Percentiles rank a stretch among this genome's conserved stretches.
Evolutionary conservation across 2,888 invertebrate species (phyloP).

Genomic region (Parnassius glacialis): DNA sequence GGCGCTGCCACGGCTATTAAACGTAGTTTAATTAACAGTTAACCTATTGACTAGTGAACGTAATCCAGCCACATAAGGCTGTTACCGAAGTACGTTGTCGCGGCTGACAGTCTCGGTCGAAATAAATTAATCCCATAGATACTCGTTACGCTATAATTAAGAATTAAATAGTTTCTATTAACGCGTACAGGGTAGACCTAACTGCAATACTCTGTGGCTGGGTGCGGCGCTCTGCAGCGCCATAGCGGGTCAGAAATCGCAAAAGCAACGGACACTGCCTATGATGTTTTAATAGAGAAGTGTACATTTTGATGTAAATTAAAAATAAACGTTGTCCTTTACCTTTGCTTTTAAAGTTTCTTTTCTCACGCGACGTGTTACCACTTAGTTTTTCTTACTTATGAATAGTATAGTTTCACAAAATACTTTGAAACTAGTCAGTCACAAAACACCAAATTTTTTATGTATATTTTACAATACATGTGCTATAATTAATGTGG

Average conservation of each 20-base stretch:
- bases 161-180: slow-evolving; percentile 72
- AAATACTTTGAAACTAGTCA: too few species aligned
- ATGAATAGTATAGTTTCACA: too few species aligned
- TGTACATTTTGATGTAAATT: slow-evolving; percentile 4
- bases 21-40: slow-evolving; percentile 50
- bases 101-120: slow-evolving; percentile 51
- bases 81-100: slow-evolving; percentile 37
- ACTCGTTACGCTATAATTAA: slow-evolving; percentile 67
- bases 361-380: neutral
- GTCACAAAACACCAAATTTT: neutral
- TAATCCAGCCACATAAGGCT: slow-evolving; percentile 58
- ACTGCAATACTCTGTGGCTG: slow-evolving; percentile 73
- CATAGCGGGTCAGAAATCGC: slow-evolving; percentile 3
- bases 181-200: slow-evolving; percentile 80
- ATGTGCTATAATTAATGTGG: neutral
- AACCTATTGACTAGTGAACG: slow-evolving; percentile 41
- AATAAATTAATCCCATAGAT: slow-evolving; percentile 63
- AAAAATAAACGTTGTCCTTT: slow-evolving; percentile 17
- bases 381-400: too few species aligned
- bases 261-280: slow-evolving; percentile 19
- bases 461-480: neutral
- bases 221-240: slow-evolving; percentile 49
- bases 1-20: slow-evolving; percentile 69
- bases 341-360: neutral
- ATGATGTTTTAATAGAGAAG: slow-evolving; percentile 6